phyloP scores from a whole-genome alignment of 2,797 vertebrate genomes.

The Columba guinea region DNA sequence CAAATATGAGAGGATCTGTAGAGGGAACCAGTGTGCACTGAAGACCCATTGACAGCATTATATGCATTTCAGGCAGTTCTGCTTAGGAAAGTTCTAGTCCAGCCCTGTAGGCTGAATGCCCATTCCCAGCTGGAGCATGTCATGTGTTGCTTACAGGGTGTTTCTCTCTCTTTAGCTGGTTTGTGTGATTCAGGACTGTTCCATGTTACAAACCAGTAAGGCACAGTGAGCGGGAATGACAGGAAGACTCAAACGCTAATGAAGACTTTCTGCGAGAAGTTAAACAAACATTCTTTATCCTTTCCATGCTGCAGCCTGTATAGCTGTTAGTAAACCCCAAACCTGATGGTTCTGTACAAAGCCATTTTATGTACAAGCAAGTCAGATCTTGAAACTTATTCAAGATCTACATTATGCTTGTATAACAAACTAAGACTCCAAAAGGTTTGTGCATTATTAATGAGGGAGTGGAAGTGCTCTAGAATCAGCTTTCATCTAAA shows the following conservation, averaged over 20 bases:
- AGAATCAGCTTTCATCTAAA: constrained; percentile 75
- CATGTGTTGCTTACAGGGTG: neutral
- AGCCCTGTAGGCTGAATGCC: neutral
- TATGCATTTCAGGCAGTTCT: neutral
- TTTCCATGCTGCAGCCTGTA: neutral
- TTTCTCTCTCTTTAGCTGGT: neutral
- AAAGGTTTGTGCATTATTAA: constrained; percentile 73
- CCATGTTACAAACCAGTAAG: neutral
- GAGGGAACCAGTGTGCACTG: neutral
- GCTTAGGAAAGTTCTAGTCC: neutral
- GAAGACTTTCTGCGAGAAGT: neutral
- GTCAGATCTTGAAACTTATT: constrained; percentile 34
- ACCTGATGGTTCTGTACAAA: neutral
- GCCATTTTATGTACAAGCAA: neutral
- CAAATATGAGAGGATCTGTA: neutral
- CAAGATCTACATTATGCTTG: constrained; percentile 24
- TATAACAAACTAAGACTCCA: constrained; percentile 18
- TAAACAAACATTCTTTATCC: neutral
- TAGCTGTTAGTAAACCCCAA: neutral
- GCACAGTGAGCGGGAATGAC: neutral
- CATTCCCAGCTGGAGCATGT: neutral
- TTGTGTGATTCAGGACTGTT: neutral
- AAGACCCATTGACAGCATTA: neutral
- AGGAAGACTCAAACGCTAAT: neutral
- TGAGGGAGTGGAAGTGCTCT: constrained; percentile 59